A percentile compares a stretch with the other conserved stretches of the same genome.
These are phyloP conservation scores for Addax nasomaculatus DNA, from an alignment of 2,113 vertebrate species.

Conservation along the genomic window DNA sequence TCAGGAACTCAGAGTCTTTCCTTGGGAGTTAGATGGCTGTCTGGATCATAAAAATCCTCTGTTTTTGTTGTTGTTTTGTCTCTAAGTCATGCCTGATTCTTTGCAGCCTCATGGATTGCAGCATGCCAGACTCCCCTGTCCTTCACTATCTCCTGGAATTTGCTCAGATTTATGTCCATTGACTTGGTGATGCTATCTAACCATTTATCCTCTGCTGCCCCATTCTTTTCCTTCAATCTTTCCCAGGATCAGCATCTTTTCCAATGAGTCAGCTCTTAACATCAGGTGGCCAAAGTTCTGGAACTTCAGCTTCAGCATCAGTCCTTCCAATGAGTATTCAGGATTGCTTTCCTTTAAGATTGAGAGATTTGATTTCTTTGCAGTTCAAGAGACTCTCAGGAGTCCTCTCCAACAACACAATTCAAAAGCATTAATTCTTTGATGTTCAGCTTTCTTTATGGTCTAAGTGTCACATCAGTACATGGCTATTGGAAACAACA, in stretches of 20 bases:
- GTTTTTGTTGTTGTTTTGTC: not conserved
- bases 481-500: not conserved
- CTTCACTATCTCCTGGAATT: not conserved
- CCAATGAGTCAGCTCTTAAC: not conserved
- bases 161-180: not conserved
- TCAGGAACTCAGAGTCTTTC: not conserved
- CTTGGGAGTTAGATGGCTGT: not conserved
- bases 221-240: not conserved
- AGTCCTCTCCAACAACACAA: not conserved
- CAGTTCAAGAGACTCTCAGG: not conserved
- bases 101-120: not conserved
- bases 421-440: not conserved
- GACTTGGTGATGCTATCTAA: not conserved
- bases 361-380: not conserved
- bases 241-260: not conserved
- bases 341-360: not conserved
- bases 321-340: not conserved
- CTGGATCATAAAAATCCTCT: not conserved
- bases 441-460: not conserved
- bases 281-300: not conserved
- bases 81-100: not conserved
- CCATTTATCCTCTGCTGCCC: not conserved
- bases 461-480: not conserved
- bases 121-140: not conserved
- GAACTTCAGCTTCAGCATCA: not conserved